Evolutionary conservation across 2,888 invertebrate genomes (phyloP).

Genomic region (Pharmacophagus antenor): DNA sequence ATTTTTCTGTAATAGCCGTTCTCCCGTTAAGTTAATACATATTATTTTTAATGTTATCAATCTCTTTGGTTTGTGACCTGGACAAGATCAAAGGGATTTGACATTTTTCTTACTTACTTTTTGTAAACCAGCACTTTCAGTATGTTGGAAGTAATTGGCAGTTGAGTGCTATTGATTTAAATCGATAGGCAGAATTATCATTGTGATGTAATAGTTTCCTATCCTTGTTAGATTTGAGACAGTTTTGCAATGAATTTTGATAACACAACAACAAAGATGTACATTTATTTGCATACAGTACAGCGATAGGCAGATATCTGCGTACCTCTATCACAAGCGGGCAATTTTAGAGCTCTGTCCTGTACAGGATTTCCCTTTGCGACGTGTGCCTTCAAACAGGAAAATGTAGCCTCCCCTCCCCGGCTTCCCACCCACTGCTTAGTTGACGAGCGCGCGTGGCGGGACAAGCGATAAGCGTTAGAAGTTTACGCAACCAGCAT

Average conservation of each 20-base stretch:
- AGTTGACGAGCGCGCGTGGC: constrained; percentile 61
- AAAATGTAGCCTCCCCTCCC: constrained; percentile 63
- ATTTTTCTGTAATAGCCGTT: too few species aligned
- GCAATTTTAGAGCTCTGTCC: constrained; percentile 78
- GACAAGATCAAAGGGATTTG: too few species aligned
- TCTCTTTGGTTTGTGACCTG: too few species aligned
- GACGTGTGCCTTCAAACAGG: constrained; percentile 80
- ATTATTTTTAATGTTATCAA: too few species aligned
- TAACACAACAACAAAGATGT: neutral
- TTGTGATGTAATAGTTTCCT: too few species aligned
- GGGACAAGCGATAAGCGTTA: constrained; percentile 36
- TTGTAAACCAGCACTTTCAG: too few species aligned
- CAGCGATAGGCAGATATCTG: constrained; percentile 48
- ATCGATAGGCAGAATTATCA: too few species aligned
- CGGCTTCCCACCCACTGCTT: constrained; percentile 60
- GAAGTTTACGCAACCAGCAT: neutral
- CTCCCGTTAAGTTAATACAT: too few species aligned
- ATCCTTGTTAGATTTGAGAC: too few species aligned
- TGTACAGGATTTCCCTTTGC: constrained; percentile 78
- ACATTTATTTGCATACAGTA: constrained; percentile 39
- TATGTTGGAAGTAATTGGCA: too few species aligned
- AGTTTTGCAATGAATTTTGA: neutral
- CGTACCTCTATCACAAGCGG: constrained; percentile 57
- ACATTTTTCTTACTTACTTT: too few species aligned
- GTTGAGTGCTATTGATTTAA: too few species aligned